Percentiles rank a stretch among this genome's conserved stretches.
Evolutionary conservation across 1,140 invertebrate genomes (phyloP).

Genomic region (Hyles euphorbiae): DNA sequence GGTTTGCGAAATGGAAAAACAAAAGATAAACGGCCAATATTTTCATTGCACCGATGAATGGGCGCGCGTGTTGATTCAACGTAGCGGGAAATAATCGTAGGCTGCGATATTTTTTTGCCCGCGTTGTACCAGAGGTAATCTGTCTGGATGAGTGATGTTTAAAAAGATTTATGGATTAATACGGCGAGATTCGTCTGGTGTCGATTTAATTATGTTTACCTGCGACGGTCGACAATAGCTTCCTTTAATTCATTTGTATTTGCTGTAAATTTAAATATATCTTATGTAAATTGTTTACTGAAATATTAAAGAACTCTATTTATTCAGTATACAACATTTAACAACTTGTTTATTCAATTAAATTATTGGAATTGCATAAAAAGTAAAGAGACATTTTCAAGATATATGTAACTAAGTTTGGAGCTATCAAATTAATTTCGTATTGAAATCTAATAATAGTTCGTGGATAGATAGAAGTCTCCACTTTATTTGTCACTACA

Average conservation of each 20-base stretch:
- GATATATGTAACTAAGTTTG: too few species aligned
- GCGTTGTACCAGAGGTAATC: conserved; percentile 17
- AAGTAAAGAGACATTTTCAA: too few species aligned
- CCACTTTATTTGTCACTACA: too few species aligned
- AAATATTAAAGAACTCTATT: background rate
- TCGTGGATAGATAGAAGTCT: too few species aligned
- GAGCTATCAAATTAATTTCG: too few species aligned
- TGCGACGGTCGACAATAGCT: background rate
- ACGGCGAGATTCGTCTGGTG: conserved; percentile 6
- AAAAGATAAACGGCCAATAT: conserved; percentile 69
- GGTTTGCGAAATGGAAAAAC: conserved; percentile 45
- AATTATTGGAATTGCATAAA: too few species aligned
- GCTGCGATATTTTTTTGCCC: too few species aligned
- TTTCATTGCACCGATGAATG: conserved; percentile 65
- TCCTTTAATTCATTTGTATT: background rate
- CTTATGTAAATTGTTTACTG: too few species aligned
- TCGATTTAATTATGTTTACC: conserved; percentile 9
- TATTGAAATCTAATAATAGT: too few species aligned
- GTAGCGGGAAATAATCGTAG: conserved; percentile 50
- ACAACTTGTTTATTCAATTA: too few species aligned
- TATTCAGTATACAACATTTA: too few species aligned
- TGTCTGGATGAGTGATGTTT: conserved; percentile 23
- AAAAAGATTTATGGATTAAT: conserved; percentile 19
- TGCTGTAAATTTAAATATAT: background rate
- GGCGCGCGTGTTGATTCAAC: conserved; percentile 49